Percentiles rank a stretch among this genome's conserved stretches.
Evolutionary conservation across 2,888 invertebrate species (phyloP).

Genomic region (Dichetophora obliterata): DNA sequence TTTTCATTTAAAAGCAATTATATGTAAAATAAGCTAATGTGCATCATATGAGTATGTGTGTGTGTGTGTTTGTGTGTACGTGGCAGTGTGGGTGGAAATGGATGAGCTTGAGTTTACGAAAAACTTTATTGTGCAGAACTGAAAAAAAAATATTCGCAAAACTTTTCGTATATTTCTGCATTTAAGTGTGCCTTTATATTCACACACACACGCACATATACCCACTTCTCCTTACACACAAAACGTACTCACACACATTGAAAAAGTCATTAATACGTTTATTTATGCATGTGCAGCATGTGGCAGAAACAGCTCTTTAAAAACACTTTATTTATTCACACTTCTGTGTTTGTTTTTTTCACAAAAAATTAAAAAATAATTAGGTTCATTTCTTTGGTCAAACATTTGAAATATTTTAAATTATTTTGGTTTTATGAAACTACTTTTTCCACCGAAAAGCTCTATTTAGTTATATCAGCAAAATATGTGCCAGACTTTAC

Average conservation of each 20-base stretch:
- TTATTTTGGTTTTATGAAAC: too few relatives aligned
- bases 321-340: not conserved
- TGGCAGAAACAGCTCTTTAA: not conserved
- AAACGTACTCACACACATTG: not conserved
- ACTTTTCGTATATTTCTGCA: not conserved
- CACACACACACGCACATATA: not conserved
- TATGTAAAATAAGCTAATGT: not conserved
- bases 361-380: not conserved
- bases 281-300: not conserved
- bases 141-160: not conserved
- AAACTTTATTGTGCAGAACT: too few relatives aligned
- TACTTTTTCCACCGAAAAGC: too few relatives aligned
- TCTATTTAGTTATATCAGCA: too few relatives aligned
- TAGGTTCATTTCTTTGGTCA: too few relatives aligned
- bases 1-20: conserved; percentile 10
- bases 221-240: not conserved
- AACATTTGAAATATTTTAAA: too few relatives aligned
- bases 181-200: not conserved
- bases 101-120: too few relatives aligned
- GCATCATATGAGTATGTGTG: not conserved
- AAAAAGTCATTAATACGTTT: not conserved
- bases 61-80: not conserved
- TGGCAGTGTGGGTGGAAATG: conserved; percentile 26
- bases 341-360: not conserved
- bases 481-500: too few relatives aligned